Evolutionary conservation across 2,888 invertebrate genomes (phyloP).

Genomic region (Ophion ventricosus): DNA sequence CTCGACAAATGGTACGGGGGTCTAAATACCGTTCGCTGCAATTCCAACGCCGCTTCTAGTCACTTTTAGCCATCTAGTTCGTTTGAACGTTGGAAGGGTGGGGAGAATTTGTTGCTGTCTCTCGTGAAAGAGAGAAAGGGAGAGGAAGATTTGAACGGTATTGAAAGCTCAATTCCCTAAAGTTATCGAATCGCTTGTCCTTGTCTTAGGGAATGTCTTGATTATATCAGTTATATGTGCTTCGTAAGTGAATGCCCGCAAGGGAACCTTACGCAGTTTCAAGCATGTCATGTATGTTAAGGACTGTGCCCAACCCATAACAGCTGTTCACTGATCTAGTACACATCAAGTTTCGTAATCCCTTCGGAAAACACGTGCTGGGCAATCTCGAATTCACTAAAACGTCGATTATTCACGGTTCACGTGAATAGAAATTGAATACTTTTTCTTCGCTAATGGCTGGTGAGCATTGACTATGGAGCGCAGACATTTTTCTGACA

Average conservation of each 20-base stretch:
- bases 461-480: background rate
- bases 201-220: conserved; percentile 48
- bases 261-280: conserved; percentile 13
- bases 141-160: conserved; percentile 1
- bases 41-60: conserved; percentile 15
- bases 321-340: conserved; percentile 24
- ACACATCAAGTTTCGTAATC: conserved; percentile 46
- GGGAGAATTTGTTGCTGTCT: conserved; percentile 16
- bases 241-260: conserved; percentile 38
- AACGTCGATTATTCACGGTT: conserved; percentile 15
- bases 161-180: conserved; percentile 47
- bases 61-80: conserved; percentile 40
- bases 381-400: conserved; percentile 29
- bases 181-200: conserved; percentile 53
- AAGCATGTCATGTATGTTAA: background rate
- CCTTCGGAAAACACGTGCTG: conserved; percentile 30
- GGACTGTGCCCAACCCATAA: conserved; percentile 21
- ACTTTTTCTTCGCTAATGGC: conserved; percentile 9
- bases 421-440: conserved; percentile 12
- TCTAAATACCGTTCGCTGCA: conserved; percentile 1
- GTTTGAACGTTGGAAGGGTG: conserved; percentile 34
- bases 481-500: conserved; percentile 4
- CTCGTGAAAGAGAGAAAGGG: conserved; percentile 1
- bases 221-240: background rate
- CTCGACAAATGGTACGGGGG: background rate